Evolutionary conservation across 2,113 vertebrate species (phyloP).

Genomic region (Ivindomyrus marchei): DNA sequence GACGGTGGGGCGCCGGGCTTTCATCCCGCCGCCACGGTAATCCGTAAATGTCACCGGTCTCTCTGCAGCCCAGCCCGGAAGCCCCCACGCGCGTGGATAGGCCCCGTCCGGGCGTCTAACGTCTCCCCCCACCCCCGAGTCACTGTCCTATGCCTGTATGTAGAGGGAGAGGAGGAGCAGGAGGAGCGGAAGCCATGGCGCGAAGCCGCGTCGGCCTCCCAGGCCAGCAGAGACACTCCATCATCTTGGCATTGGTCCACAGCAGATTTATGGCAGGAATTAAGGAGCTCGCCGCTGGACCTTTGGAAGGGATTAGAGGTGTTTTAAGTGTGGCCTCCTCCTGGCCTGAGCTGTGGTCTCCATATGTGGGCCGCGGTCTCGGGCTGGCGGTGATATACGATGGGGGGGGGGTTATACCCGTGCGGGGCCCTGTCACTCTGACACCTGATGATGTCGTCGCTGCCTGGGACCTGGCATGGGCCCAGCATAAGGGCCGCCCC

Average conservation of each 20-base stretch:
- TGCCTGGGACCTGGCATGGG: constrained; percentile 43
- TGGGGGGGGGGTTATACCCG: constrained; percentile 51
- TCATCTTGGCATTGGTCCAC: constrained; percentile 35
- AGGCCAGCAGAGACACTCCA: constrained; percentile 31
- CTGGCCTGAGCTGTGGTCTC: constrained; percentile 19
- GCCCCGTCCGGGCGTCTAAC: too few relatives aligned
- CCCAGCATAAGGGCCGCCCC: constrained; percentile 49
- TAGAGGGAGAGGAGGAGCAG: neutral
- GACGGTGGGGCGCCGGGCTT: constrained; percentile 39
- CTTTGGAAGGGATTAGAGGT: constrained; percentile 40
- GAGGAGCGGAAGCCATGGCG: neutral
- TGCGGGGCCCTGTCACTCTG: constrained; percentile 54
- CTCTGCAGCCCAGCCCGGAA: neutral
- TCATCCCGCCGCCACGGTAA: constrained; percentile 35
- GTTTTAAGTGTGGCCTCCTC: constrained; percentile 44
- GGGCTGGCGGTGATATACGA: constrained; percentile 55
- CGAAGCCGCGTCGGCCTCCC: neutral
- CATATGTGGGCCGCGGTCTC: constrained; percentile 43
- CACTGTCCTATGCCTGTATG: neutral
- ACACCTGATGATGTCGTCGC: constrained; percentile 50
- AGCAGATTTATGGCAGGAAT: constrained; percentile 51
- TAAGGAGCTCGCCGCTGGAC: constrained; percentile 34
- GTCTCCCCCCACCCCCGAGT: neutral
- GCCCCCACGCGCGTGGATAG: neutral
- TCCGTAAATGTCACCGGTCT: constrained; percentile 36